A percentile compares a stretch with the other conserved stretches of the same genome.
Evolutionary conservation across 2,113 vertebrate genomes (phyloP).

Genomic region (Empidonax traillii): DNA sequence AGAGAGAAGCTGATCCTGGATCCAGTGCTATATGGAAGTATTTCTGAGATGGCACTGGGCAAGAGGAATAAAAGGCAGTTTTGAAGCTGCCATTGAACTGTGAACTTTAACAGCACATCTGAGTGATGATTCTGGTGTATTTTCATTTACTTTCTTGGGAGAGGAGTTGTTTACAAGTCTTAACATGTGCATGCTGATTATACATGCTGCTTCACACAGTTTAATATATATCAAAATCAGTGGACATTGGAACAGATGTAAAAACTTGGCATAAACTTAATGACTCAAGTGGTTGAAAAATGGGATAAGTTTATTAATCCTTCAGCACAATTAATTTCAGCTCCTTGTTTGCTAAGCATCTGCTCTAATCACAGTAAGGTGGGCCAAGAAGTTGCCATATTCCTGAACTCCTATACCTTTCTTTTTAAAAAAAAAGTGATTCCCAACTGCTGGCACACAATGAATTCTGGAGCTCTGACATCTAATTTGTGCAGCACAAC

Average conservation of each 20-base stretch:
- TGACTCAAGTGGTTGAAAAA: not conserved
- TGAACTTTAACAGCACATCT: not conserved
- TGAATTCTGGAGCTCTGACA: not conserved
- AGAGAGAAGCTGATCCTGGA: not conserved
- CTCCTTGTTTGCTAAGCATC: not conserved
- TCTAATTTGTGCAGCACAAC: fast-evolving
- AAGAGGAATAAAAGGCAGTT: not conserved
- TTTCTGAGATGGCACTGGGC: not conserved
- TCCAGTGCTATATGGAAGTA: not conserved
- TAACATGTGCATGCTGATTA: not conserved
- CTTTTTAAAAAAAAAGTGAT: not conserved
- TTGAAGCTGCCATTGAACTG: not conserved
- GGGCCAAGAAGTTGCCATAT: not conserved
- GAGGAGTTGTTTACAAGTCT: not conserved
- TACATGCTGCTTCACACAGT: not conserved
- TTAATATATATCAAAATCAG: not conserved
- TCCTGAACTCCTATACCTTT: not conserved
- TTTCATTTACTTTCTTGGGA: not conserved
- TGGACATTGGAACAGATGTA: not conserved
- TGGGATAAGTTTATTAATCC: not conserved
- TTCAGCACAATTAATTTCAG: not conserved
- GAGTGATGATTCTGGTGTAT: not conserved
- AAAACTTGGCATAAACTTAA: not conserved
- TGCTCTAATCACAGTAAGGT: not conserved
- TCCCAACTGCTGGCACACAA: not conserved